Conservation (phyloP, 2,113 vertebrate genomes). For the Ictalurus punctatus region DNA sequence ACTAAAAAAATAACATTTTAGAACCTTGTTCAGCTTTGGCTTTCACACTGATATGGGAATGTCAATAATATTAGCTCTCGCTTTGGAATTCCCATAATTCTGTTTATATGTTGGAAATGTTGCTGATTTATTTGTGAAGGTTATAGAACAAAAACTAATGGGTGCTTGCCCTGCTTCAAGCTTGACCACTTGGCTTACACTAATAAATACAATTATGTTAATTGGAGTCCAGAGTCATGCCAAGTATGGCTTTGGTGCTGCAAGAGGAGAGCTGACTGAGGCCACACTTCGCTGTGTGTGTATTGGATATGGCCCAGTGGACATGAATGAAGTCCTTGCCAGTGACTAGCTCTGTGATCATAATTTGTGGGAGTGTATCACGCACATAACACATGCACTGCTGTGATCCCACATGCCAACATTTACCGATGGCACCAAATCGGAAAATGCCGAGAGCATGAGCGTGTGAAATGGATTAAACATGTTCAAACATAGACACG, state of each 20-base stretch:
- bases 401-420: constrained; percentile 4
- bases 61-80: background rate
- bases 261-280: constrained; percentile 19
- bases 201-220: constrained; percentile 40
- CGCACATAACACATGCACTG: constrained; percentile 13
- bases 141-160: background rate
- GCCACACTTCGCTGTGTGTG: constrained; percentile 51
- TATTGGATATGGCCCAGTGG: constrained; percentile 51
- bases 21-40: background rate
- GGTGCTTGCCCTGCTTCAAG: constrained; percentile 9
- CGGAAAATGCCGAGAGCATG: background rate
- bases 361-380: constrained; percentile 18
- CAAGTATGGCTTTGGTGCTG: constrained; percentile 20
- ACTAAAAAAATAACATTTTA: background rate
- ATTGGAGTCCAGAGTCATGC: constrained; percentile 27
- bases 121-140: constrained; percentile 7
- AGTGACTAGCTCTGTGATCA: constrained; percentile 33
- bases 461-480: constrained; percentile 9
- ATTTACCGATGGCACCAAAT: background rate
- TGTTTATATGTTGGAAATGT: constrained; percentile 8
- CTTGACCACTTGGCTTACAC: constrained; percentile 20
- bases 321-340: constrained; percentile 21
- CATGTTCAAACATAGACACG: background rate
- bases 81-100: background rate
- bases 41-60: background rate